Conservation (phyloP, 2,113 vertebrate species). For the Psilopogon haemacephalus region DNA sequence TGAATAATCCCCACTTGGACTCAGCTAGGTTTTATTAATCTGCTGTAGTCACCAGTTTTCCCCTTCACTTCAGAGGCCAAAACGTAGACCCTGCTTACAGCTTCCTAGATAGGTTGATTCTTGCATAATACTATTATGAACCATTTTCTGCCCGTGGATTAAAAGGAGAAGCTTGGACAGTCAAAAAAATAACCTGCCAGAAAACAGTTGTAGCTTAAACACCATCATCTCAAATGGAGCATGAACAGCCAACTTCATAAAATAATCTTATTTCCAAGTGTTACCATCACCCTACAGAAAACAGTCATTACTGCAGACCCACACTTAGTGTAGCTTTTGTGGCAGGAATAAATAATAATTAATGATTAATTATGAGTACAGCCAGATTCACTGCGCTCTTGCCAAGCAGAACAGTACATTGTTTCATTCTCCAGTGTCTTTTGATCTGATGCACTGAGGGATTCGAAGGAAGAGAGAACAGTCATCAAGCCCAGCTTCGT, state of each 20-base stretch:
- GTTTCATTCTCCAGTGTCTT: neutral
- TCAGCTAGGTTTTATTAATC: neutral
- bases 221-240: neutral
- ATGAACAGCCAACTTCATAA: neutral
- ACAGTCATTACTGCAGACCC: neutral
- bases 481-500: neutral
- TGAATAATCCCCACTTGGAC: neutral
- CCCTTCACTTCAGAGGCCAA: neutral
- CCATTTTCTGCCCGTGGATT: neutral
- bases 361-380: neutral
- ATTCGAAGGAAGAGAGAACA: neutral
- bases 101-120: neutral
- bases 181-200: neutral
- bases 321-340: neutral
- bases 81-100: neutral
- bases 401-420: neutral
- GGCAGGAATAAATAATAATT: neutral
- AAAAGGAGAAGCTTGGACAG: neutral
- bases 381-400: neutral
- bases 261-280: neutral
- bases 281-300: neutral
- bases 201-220: neutral
- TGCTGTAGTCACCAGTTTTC: neutral
- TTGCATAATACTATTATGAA: neutral
- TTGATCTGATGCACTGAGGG: neutral